Evolutionary conservation across 2,888 invertebrate species (phyloP).

Genomic region (Coelopa pilipes): DNA sequence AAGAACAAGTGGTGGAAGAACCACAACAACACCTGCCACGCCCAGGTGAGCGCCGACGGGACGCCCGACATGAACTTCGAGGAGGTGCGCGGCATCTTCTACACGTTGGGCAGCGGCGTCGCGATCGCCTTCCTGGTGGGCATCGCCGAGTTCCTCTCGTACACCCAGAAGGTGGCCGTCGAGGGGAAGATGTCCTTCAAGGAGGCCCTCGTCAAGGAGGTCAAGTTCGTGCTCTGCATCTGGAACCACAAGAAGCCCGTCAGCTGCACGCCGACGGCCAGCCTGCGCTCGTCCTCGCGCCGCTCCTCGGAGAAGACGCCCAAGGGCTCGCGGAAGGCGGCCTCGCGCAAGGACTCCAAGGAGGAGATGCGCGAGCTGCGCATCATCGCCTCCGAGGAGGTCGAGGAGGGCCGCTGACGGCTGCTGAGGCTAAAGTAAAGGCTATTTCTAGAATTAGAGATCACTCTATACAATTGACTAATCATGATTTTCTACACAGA

Average conservation of each 20-base stretch:
- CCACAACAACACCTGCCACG: slow-evolving; percentile 66
- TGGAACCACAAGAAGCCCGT: slow-evolving; percentile 61
- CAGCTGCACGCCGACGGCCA: slow-evolving; percentile 49
- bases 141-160: slow-evolving; percentile 84
- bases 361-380: slow-evolving; percentile 54
- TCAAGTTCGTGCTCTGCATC: slow-evolving; percentile 54
- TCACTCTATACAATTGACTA: too few species aligned
- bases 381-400: not conserved
- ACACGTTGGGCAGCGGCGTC: slow-evolving; percentile 82
- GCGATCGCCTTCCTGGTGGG: slow-evolving; percentile 79
- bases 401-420: not conserved
- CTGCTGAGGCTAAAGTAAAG: slow-evolving; percentile 13
- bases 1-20: slow-evolving; percentile 94
- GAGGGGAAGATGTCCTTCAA: slow-evolving; percentile 69
- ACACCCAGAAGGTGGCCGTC: slow-evolving; percentile 80
- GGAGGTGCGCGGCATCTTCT: slow-evolving; percentile 91
- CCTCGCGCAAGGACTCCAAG: slow-evolving; percentile 47
- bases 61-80: slow-evolving; percentile 48
- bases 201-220: slow-evolving; percentile 52
- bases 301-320: slow-evolving; percentile 51
- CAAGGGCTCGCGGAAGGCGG: slow-evolving; percentile 49
- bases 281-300: slow-evolving; percentile 51
- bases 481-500: too few species aligned
- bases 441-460: too few species aligned
- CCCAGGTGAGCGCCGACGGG: slow-evolving; percentile 29